Conservation (phyloP, 2,113 vertebrate species). For the Neofelis nebulosa region DNA sequence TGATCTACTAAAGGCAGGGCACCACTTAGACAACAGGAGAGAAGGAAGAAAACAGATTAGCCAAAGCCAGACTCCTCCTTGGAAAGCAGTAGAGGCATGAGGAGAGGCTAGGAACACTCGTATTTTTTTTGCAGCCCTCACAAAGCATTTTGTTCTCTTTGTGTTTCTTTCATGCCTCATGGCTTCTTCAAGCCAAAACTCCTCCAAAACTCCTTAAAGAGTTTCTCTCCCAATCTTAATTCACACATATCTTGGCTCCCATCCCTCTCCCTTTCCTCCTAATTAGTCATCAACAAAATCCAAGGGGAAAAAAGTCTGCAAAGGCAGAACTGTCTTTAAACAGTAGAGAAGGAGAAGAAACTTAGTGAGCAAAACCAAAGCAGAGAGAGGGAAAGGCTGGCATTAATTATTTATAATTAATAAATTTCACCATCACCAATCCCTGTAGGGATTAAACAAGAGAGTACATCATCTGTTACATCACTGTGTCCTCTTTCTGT, state of each 20-base stretch:
- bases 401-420: background rate
- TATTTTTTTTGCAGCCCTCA: background rate
- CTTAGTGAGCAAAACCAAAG: background rate
- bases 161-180: background rate
- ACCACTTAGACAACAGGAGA: background rate
- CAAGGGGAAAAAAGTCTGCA: background rate
- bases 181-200: background rate
- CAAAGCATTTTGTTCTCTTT: background rate
- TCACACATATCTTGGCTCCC: background rate
- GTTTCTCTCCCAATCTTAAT: background rate
- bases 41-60: background rate
- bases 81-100: background rate
- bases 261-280: background rate
- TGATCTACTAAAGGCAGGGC: background rate
- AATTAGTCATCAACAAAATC: conserved; percentile 28
- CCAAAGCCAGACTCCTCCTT: background rate
- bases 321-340: background rate
- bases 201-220: background rate
- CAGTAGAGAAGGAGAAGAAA: background rate
- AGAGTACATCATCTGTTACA: background rate
- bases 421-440: background rate
- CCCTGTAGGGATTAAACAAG: background rate
- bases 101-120: background rate
- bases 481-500: background rate
- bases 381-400: background rate